Percentiles rank a stretch among this genome's conserved stretches.
Conservation (phyloP, 64 coral and sea anemone species). For the Pocillopora verrucosa region DNA sequence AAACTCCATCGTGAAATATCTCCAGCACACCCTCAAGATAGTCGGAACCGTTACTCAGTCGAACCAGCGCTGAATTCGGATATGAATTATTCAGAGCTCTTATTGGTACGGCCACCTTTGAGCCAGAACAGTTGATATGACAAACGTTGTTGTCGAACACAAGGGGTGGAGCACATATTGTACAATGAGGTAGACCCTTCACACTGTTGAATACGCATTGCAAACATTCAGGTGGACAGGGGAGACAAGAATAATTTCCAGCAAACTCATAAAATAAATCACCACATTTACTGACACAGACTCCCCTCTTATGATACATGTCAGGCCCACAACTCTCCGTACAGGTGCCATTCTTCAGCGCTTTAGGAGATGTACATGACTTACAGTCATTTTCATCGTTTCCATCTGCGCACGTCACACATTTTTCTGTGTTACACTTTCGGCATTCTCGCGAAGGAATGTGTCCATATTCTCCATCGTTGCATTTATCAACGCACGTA, state of each 20-base stretch:
- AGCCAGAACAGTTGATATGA: slow-evolving; percentile 40
- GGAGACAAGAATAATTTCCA: slow-evolving; percentile 36
- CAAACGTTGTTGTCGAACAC: slow-evolving; percentile 39
- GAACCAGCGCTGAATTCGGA: slow-evolving; percentile 1
- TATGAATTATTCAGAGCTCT: not conserved
- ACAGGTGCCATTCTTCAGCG: slow-evolving; percentile 66
- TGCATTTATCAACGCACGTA: slow-evolving; percentile 49
- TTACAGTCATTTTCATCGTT: slow-evolving; percentile 51
- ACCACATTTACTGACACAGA: slow-evolving; percentile 38
- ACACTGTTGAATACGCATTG: slow-evolving; percentile 7
- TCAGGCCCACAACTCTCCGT: slow-evolving; percentile 23
- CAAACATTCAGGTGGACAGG: slow-evolving; percentile 54
- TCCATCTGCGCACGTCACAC: slow-evolving; percentile 78
- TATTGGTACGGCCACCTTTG: slow-evolving; percentile 55
- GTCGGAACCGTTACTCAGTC: slow-evolving; percentile 81
- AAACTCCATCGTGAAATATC: slow-evolving; percentile 67
- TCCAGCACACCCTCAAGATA: slow-evolving; percentile 74
- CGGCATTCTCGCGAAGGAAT: slow-evolving; percentile 36
- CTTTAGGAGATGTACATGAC: slow-evolving; percentile 56
- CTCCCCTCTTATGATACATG: slow-evolving; percentile 47
- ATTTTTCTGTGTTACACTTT: slow-evolving; percentile 35
- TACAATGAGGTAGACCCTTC: not conserved
- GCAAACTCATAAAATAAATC: slow-evolving; percentile 34
- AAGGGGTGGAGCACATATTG: slow-evolving; percentile 46
- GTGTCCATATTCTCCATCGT: slow-evolving; percentile 44